Base-by-base conservation (phyloP, 1,140 invertebrate species). In the Megathymus violae region DNA sequence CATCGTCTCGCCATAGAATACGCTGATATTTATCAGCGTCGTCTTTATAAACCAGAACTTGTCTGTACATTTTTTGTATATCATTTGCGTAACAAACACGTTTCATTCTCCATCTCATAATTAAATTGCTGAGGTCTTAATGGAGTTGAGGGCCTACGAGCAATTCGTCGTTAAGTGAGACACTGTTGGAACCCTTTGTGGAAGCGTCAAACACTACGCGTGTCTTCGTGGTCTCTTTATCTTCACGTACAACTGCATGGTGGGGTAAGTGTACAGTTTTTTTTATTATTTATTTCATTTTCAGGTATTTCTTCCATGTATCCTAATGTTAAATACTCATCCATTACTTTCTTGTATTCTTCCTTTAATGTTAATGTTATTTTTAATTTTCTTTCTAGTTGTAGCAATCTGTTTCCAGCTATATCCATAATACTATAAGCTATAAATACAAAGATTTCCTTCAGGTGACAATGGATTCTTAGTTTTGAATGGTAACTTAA, bases 141-240 rank as follows among this genome's bases (percentile, higher is more conserved):
- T 65, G 63, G 0, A 65, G 7, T 17, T 43, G 15, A 19, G 63
- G 54, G 19, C 63, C 56, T 6, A 46, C 41, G 1, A 60, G 11
- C 3, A 65, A 16, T 19, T 46, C 38, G 10, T 65, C 56, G 15
- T 65, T 60, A 3, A 65, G 27, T 11, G 63, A 52, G 0, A 52
- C 19, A 10, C 17, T 38, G 7, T 52, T 65, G 6, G n/a, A 15
- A 7, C 76, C 72, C 48, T 76, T 73, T 9, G 50, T 50, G 4
- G 81, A 85, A 0, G 73, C 88, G 64, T 91, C 75, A 66, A 89
- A 88, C 1, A 91, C 86, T 4, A 88, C 74, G 31, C 85, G 62
- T 5, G 85, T 43, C 62, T 88, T 81, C 0, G 76, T 76, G 10
- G 83, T 80, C 7, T 51, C 46, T 10, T 69, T 76, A 14, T 65